Percentiles rank a stretch among this genome's conserved stretches.
These are phyloP conservation scores for Crepidodera aurea DNA, from an alignment of 2,888 invertebrate genomes.

Conservation along the genomic window DNA sequence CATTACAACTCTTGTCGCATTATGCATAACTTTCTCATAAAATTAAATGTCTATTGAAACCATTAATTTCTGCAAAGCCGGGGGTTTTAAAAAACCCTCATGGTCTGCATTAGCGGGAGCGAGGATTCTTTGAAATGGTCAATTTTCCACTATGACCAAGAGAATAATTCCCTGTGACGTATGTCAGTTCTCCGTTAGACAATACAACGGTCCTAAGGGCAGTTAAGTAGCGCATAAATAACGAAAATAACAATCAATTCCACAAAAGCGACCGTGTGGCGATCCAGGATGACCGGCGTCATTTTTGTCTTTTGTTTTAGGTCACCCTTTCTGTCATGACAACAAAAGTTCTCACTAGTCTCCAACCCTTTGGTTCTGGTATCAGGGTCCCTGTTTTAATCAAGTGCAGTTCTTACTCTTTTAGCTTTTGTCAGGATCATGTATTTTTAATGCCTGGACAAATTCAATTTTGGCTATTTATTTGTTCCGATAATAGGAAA, in stretches of 20 bases:
- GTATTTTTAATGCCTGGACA: slow-evolving; percentile 42
- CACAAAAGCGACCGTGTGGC: slow-evolving; percentile 52
- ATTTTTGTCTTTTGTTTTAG: slow-evolving; percentile 59
- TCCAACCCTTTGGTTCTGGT: slow-evolving; percentile 45
- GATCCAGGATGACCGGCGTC: slow-evolving; percentile 57
- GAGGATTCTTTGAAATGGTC: slow-evolving; percentile 41
- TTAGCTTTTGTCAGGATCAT: slow-evolving; percentile 40
- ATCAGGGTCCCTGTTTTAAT: slow-evolving; percentile 55
- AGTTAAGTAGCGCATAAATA: slow-evolving; percentile 56
- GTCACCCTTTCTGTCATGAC: slow-evolving; percentile 56
- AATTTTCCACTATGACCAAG: slow-evolving; percentile 45
- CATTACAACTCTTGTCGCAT: too few relatives aligned
- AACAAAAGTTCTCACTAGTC: slow-evolving; percentile 53
- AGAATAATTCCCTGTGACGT: slow-evolving; percentile 41
- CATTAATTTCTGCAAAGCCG: slow-evolving; percentile 23
- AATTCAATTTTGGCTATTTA: slow-evolving; percentile 23
- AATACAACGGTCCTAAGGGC: slow-evolving; percentile 44
- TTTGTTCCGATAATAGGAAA: too few relatives aligned
- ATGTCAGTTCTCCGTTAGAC: slow-evolving; percentile 44
- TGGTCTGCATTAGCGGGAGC: slow-evolving; percentile 18
- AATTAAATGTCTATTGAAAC: slow-evolving; percentile 23
- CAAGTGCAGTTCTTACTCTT: slow-evolving; percentile 50
- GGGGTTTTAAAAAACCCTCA: slow-evolving; percentile 19
- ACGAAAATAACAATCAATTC: slow-evolving; percentile 61
- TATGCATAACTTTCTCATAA: background rate